These are phyloP conservation scores for Melanostoma mellinum DNA, from an alignment of 2,888 invertebrate species.

Conservation along the genomic window DNA sequence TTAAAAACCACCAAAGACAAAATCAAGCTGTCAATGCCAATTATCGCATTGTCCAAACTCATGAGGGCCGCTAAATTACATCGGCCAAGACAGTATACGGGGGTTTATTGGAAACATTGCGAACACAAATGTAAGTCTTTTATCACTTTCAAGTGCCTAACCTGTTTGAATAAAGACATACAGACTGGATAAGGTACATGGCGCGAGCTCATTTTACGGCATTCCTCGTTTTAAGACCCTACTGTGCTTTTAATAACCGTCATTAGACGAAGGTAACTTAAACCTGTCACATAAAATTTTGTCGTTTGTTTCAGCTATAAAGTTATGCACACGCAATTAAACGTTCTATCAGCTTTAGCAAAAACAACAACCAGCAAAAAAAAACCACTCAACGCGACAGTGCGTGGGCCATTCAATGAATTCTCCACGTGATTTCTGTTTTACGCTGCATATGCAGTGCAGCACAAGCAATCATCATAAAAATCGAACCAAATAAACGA, in stretches of 20 bases:
- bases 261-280: constrained; percentile 27
- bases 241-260: constrained; percentile 10
- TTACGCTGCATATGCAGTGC: constrained; percentile 18
- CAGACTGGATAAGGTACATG: not conserved
- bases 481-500: constrained; percentile 37
- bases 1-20: not conserved
- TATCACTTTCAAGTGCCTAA: constrained; percentile 30
- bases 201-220: not conserved
- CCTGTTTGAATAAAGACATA: constrained; percentile 2
- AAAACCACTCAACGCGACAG: constrained; percentile 10
- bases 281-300: constrained; percentile 43
- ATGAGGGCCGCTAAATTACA: constrained; percentile 6
- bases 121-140: constrained; percentile 8
- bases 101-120: not conserved
- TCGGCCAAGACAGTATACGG: constrained; percentile 10
- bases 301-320: constrained; percentile 20
- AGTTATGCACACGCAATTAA: constrained; percentile 34
- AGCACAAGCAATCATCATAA: constrained; percentile 31
- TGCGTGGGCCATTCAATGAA: constrained; percentile 44
- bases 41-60: constrained; percentile 3
- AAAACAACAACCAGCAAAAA: constrained; percentile 4
- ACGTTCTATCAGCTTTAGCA: constrained; percentile 28
- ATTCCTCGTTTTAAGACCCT: constrained; percentile 17
- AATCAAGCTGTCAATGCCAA: constrained; percentile 16
- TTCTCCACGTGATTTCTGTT: constrained; percentile 17